Conservation (phyloP, 2,888 invertebrate genomes). For the Drosophila eohydei region DNA sequence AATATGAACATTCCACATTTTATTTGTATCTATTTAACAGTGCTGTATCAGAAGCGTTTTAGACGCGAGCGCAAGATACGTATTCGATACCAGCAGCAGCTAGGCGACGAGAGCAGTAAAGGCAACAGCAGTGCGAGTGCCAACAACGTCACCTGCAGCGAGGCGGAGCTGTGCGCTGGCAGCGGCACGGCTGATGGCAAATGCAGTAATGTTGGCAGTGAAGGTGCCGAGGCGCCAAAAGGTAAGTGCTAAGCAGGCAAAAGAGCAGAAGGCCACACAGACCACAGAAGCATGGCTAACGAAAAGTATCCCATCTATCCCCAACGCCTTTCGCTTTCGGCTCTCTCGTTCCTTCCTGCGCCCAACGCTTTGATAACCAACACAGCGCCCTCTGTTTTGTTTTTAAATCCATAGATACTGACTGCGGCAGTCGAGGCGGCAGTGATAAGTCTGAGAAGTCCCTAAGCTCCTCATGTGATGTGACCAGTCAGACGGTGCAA, state of each 20-base stretch:
- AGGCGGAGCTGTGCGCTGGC: slow-evolving; percentile 52
- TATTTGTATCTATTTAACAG: slow-evolving; percentile 86
- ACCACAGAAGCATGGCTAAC: slow-evolving; percentile 61
- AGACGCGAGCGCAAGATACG: slow-evolving; percentile 94
- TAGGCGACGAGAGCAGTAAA: slow-evolving; percentile 88
- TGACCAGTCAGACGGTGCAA: slow-evolving; percentile 52
- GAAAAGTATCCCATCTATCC: slow-evolving; percentile 21
- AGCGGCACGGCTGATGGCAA: slow-evolving; percentile 45
- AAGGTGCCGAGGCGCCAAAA: slow-evolving; percentile 66
- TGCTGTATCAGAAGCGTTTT: slow-evolving; percentile 94
- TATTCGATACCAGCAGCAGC: slow-evolving; percentile 93
- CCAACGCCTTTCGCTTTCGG: slow-evolving; percentile 23
- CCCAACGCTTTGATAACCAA: slow-evolving; percentile 75
- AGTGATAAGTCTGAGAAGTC: slow-evolving; percentile 84
- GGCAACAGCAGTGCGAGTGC: slow-evolving; percentile 84
- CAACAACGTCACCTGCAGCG: slow-evolving; percentile 61
- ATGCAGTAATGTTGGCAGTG: slow-evolving; percentile 62
- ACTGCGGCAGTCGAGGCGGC: slow-evolving; percentile 82
- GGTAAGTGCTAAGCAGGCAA: slow-evolving; percentile 58
- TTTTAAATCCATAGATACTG: slow-evolving; percentile 79
- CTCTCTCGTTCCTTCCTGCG: slow-evolving; percentile 32
- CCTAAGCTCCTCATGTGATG: slow-evolving; percentile 77
- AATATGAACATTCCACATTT: not conserved
- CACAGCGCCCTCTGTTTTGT: slow-evolving; percentile 80
- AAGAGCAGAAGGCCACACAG: slow-evolving; percentile 33